These are phyloP conservation scores for Amphipoea oculea DNA, from an alignment of 2,888 invertebrate species.

Conservation along the genomic window DNA sequence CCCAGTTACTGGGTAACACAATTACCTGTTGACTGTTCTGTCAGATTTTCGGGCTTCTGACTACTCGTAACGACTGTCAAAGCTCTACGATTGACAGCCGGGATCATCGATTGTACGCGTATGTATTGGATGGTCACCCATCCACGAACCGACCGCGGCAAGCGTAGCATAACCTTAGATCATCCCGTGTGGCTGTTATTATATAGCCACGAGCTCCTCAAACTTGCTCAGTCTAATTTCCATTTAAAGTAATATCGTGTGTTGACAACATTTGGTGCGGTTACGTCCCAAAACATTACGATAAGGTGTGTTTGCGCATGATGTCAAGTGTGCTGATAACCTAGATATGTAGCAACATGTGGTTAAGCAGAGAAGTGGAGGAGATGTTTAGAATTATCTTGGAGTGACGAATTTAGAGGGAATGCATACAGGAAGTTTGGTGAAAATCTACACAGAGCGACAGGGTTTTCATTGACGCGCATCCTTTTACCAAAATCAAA, in stretches of 20 bases:
- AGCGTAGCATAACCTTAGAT: not conserved
- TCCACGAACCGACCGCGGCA: not conserved
- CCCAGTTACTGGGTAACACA: not conserved
- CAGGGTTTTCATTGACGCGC: too few relatives aligned
- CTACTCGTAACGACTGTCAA: not conserved
- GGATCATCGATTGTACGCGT: not conserved
- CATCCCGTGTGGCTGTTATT: not conserved
- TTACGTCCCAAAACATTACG: constrained; percentile 36
- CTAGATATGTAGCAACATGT: constrained; percentile 16
- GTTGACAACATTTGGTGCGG: constrained; percentile 44
- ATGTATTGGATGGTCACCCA: not conserved
- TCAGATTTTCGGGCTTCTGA: not conserved
- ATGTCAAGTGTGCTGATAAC: constrained; percentile 45
- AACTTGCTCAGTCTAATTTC: constrained; percentile 12
- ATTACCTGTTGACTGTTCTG: not conserved
- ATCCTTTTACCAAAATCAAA: too few relatives aligned
- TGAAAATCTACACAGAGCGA: too few relatives aligned
- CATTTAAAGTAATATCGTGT: constrained; percentile 1
- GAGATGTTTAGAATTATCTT: constrained; percentile 11
- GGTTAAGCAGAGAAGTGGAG: constrained; percentile 7
- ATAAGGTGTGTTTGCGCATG: constrained; percentile 42
- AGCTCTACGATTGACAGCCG: not conserved
- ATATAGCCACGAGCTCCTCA: too few relatives aligned
- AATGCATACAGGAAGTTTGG: too few relatives aligned
- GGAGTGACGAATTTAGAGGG: not conserved